These are phyloP conservation scores for Drosophila fulvimacula DNA, from an alignment of 2,888 invertebrate genomes.

Conservation along the genomic window DNA sequence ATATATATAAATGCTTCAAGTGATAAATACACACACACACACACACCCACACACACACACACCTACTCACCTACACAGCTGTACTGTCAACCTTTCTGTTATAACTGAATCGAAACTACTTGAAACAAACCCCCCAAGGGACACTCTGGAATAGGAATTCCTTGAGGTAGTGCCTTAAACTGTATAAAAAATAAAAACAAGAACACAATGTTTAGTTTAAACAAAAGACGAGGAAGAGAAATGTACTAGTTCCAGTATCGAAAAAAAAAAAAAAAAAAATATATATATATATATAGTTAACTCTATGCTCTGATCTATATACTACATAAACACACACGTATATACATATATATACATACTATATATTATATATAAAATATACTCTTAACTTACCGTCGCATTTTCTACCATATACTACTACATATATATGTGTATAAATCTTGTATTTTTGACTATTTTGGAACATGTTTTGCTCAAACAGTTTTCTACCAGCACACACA, in stretches of 20 bases:
- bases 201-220: constrained; percentile 40
- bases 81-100: constrained; percentile 25
- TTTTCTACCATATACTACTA: constrained; percentile 39
- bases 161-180: constrained; percentile 77
- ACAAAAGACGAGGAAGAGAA: constrained; percentile 18
- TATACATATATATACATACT: constrained; percentile 19
- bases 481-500: constrained; percentile 45
- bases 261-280: too few species aligned
- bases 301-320: constrained; percentile 71
- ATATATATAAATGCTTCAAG: constrained; percentile 57
- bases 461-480: constrained; percentile 52
- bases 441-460: constrained; percentile 63
- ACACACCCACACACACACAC: constrained; percentile 7
- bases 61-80: constrained; percentile 8
- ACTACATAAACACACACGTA: constrained; percentile 14
- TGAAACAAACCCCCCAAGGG: constrained; percentile 55
- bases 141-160: constrained; percentile 65
- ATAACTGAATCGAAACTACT: constrained; percentile 32
- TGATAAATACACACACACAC: constrained; percentile 48
- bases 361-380: constrained; percentile 33
- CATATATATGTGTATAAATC: constrained; percentile 31
- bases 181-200: constrained; percentile 25
- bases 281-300: constrained; percentile 67
- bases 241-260: constrained; percentile 47
- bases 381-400: constrained; percentile 51